phyloP scores from a whole-genome alignment of 2,113 vertebrate genomes.

The Dasypus novemcinctus region DNA sequence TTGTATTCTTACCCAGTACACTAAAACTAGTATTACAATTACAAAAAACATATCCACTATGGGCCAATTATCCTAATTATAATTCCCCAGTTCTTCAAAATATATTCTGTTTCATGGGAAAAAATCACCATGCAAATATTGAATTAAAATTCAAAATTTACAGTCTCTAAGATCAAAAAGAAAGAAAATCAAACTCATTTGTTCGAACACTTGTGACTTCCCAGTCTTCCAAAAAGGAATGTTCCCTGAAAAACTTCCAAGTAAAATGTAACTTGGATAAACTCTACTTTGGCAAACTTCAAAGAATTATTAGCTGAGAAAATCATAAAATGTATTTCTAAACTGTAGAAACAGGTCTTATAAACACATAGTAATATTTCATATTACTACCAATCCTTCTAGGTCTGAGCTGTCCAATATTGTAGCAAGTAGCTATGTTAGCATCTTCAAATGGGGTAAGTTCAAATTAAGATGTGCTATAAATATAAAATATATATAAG shows the following conservation, averaged over 20 bases:
- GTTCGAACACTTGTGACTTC: constrained; percentile 25
- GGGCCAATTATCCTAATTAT: neutral
- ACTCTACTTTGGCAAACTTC: constrained; percentile 49
- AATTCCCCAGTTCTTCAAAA: constrained; percentile 24
- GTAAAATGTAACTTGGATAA: constrained; percentile 2
- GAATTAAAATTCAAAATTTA: constrained; percentile 43
- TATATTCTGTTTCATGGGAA: constrained; percentile 4
- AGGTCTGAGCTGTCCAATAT: neutral
- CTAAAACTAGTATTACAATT: neutral
- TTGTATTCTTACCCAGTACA: neutral
- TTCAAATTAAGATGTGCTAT: neutral
- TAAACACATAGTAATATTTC: constrained; percentile 6
- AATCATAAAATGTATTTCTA: constrained; percentile 2
- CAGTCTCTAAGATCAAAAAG: constrained; percentile 10
- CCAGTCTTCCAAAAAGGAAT: constrained; percentile 36
- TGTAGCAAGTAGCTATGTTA: neutral
- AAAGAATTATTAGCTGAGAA: constrained; percentile 28
- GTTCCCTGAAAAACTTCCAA: constrained; percentile 2
- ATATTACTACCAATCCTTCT: neutral
- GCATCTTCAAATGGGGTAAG: neutral
- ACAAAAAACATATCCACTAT: neutral
- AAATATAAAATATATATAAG: neutral
- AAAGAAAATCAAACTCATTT: constrained; percentile 40
- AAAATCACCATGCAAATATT: constrained; percentile 2
- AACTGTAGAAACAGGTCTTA: neutral